phyloP scores from a whole-genome alignment of 2,888 invertebrate genomes.

The Stenurella melanura region DNA sequence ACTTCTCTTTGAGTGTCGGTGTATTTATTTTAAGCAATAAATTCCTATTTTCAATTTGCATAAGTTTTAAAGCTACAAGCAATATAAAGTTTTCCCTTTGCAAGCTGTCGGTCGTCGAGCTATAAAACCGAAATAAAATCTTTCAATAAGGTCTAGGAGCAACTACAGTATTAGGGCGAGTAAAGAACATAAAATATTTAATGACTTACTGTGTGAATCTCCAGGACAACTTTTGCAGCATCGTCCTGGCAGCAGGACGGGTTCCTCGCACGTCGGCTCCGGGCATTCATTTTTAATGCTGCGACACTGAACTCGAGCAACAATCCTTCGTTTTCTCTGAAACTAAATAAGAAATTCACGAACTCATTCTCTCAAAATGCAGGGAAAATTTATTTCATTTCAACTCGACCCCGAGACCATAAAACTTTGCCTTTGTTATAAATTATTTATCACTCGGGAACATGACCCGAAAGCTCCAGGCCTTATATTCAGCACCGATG shows the following conservation, averaged over 20 bases:
- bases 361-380: constrained; percentile 32
- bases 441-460: constrained; percentile 17
- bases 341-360: constrained; percentile 77
- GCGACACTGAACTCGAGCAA: constrained; percentile 92
- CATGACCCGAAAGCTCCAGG: neutral
- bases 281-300: constrained; percentile 96
- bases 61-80: no score
- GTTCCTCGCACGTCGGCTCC: constrained; percentile 89
- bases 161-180: neutral
- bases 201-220: constrained; percentile 74
- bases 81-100: no score
- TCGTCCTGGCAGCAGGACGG: constrained; percentile 87
- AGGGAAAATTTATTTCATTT: constrained; percentile 9
- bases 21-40: no score
- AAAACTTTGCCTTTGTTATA: constrained; percentile 20
- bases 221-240: constrained; percentile 96
- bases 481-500: neutral
- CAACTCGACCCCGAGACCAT: constrained; percentile 2
- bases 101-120: no score
- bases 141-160: neutral
- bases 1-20: no score
- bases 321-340: constrained; percentile 89
- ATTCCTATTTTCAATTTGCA: no score
- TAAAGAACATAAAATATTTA: constrained; percentile 19
- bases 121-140: neutral